These are phyloP conservation scores for Panagrolaimus sp. DNA, from an alignment of 1,140 invertebrate genomes.

Conservation along the genomic window DNA sequence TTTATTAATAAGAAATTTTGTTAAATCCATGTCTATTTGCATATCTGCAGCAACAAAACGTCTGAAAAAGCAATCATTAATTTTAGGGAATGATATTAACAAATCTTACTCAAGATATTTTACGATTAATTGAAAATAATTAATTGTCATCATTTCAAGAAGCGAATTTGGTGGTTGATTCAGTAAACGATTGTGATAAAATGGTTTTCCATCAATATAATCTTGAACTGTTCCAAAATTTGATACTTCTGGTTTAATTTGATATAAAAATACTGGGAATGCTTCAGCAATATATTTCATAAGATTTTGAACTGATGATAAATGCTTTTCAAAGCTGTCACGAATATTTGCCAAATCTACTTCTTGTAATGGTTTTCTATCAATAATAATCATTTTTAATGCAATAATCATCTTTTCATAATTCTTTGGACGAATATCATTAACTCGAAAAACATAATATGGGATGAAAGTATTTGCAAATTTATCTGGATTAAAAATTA, in stretches of 20 bases:
- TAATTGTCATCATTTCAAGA: background rate
- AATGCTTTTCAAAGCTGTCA: slow-evolving; percentile 1
- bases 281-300: slow-evolving; percentile 6
- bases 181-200: background rate
- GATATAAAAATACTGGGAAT: slow-evolving; percentile 6
- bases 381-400: slow-evolving; percentile 5
- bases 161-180: background rate
- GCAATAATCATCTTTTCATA: background rate
- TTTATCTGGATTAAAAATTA: background rate
- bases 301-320: background rate
- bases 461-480: slow-evolving; percentile 5
- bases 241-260: background rate
- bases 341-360: background rate
- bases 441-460: background rate
- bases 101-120: slow-evolving; percentile 9
- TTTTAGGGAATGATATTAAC: background rate
- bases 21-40: slow-evolving; percentile 1
- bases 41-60: slow-evolving; percentile 3
- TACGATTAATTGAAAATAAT: background rate
- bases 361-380: background rate
- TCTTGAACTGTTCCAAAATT: background rate
- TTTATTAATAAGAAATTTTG: slow-evolving; percentile 6
- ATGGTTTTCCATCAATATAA: background rate
- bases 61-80: background rate
- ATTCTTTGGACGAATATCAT: background rate